phyloP scores from a whole-genome alignment of 2,113 vertebrate genomes.

The Thryonomys swinderianus region DNA sequence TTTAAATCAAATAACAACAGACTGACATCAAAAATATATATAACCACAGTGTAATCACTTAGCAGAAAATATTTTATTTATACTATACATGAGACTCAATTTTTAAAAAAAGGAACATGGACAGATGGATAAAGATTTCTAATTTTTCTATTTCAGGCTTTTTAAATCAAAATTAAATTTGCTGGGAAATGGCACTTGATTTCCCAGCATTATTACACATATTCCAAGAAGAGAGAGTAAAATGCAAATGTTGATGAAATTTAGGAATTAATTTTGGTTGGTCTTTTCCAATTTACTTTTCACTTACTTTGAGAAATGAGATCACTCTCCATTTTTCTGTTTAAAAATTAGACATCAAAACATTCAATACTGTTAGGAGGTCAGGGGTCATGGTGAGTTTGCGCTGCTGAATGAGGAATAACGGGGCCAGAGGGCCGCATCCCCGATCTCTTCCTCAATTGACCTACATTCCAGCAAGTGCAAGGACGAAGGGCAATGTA shows the following conservation, averaged over 20 bases:
- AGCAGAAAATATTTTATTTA: slow-evolving; percentile 43
- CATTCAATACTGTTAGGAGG: background rate
- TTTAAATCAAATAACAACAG: slow-evolving; percentile 49
- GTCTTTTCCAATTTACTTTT: slow-evolving; percentile 58
- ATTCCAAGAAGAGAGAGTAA: slow-evolving; percentile 37
- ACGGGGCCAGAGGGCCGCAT: background rate
- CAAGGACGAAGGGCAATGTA: background rate
- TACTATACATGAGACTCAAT: slow-evolving; percentile 53
- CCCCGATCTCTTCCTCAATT: background rate
- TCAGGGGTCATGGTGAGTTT: background rate
- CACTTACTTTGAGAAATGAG: slow-evolving; percentile 36
- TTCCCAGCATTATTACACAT: slow-evolving; percentile 52
- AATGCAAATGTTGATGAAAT: slow-evolving; percentile 27
- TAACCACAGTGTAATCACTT: slow-evolving; percentile 18
- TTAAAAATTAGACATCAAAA: slow-evolving; percentile 48
- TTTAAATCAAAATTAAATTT: slow-evolving; percentile 56
- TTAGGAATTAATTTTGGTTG: slow-evolving; percentile 49
- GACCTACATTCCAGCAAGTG: background rate
- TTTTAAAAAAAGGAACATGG: background rate
- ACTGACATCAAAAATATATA: background rate
- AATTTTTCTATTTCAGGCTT: slow-evolving; percentile 40
- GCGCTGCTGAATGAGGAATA: background rate
- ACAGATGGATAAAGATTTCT: slow-evolving; percentile 4
- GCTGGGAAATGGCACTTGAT: slow-evolving; percentile 15
- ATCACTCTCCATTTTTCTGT: slow-evolving; percentile 32